Percentiles rank a stretch among this genome's conserved stretches.
These are phyloP conservation scores for Polyergus mexicanus DNA, from an alignment of 1,140 invertebrate species.

Conservation along the genomic window DNA sequence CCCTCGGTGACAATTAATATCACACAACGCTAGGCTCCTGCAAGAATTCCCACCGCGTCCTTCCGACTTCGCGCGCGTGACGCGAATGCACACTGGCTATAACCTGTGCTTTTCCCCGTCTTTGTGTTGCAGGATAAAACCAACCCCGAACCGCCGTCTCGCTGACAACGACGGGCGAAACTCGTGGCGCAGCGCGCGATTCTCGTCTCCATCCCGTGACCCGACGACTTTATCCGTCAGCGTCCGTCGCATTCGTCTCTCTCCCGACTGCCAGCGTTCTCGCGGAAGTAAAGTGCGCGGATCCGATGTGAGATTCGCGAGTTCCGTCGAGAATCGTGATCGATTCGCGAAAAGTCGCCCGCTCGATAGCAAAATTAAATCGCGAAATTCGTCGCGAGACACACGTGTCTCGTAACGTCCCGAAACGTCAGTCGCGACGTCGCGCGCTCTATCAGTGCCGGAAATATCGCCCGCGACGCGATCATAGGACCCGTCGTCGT, in stretches of 20 bases:
- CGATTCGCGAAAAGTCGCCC: neutral
- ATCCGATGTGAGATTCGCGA: slow-evolving; percentile 27
- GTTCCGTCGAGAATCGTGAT: neutral
- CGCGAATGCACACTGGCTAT: slow-evolving; percentile 26
- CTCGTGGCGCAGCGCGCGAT: slow-evolving; percentile 5
- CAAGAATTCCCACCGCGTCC: slow-evolving; percentile 25
- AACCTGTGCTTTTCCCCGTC: slow-evolving; percentile 23
- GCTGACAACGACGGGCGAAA: slow-evolving; percentile 19
- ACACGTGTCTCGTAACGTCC: neutral
- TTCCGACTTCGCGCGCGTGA: slow-evolving; percentile 52
- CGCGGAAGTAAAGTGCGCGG: neutral
- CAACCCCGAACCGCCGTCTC: slow-evolving; percentile 21
- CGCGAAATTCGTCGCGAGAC: slow-evolving; percentile 11
- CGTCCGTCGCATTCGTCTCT: neutral
- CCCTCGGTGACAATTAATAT: slow-evolving; percentile 59
- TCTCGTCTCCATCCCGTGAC: slow-evolving; percentile 13
- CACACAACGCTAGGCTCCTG: slow-evolving; percentile 12
- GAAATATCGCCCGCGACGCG: slow-evolving; percentile 13
- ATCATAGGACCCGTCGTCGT: slow-evolving; percentile 7
- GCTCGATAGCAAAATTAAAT: neutral
- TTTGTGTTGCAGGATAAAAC: slow-evolving; percentile 66
- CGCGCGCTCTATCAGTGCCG: neutral
- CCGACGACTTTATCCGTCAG: slow-evolving; percentile 25
- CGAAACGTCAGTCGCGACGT: neutral
- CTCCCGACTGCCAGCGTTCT: neutral